These are phyloP conservation scores for Lochmaea capreae DNA, from an alignment of 2,888 invertebrate genomes.

Conservation along the genomic window DNA sequence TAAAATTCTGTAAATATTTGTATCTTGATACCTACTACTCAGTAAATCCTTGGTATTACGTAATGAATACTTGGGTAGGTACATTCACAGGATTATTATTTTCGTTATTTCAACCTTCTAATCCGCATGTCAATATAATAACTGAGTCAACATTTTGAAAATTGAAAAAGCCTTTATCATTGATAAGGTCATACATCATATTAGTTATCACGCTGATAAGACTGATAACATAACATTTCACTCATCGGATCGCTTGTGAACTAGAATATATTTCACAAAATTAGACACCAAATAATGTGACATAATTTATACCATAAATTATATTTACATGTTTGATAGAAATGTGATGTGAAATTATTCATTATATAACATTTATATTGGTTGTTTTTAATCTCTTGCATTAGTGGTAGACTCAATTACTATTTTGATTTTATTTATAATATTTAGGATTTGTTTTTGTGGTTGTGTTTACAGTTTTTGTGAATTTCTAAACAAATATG, in stretches of 20 bases:
- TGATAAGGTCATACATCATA: constrained; percentile 22
- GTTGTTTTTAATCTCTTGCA: not conserved
- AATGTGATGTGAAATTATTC: constrained; percentile 25
- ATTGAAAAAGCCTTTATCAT: constrained; percentile 22
- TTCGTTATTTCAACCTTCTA: constrained; percentile 9
- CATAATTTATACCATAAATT: constrained; percentile 19
- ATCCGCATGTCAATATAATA: constrained; percentile 20
- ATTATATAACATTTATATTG: constrained; percentile 20
- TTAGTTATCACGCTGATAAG: constrained; percentile 23
- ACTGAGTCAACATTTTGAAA: constrained; percentile 17
- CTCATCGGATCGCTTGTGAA: constrained; percentile 29
- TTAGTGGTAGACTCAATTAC: constrained; percentile 6
- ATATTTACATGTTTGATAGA: not conserved
- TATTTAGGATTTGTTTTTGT: constrained; percentile 26
- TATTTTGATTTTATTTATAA: constrained; percentile 6
- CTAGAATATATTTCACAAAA: constrained; percentile 36
- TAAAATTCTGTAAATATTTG: constrained; percentile 14
- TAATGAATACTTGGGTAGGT: constrained; percentile 3
- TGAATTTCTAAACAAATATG: constrained; percentile 43
- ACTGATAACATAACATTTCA: constrained; percentile 37
- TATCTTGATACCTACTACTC: constrained; percentile 12
- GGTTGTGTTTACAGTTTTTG: constrained; percentile 44
- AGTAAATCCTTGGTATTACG: constrained; percentile 16
- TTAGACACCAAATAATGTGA: constrained; percentile 35
- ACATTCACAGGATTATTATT: constrained; percentile 12